Base-by-base conservation (phyloP, 1,140 invertebrate species). In the Temnothorax nylanderi region DNA sequence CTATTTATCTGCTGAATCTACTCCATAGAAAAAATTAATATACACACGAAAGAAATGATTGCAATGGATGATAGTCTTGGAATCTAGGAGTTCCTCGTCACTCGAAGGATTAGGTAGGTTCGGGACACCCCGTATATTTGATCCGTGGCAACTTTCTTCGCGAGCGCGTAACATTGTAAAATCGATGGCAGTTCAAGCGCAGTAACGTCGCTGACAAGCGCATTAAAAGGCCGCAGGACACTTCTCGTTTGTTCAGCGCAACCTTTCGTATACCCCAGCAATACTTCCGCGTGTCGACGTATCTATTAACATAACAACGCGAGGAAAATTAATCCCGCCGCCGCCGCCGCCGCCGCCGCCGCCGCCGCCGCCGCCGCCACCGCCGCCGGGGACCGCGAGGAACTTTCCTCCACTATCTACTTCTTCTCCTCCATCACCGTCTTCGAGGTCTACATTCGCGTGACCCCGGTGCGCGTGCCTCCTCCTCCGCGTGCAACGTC, bases 291-390 rank as follows among this genome's bases (percentile, higher is more conserved):
- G 90, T 92, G 82, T 89, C 92, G 90, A 90, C 90, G 91, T 89
- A 89, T 92, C 92, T 86, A 91, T 93, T 93, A 93, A 93, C 90
- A 89, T 92, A 92, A 92, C 90, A 87, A 93, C 85, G 88, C 87
- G 84, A 80, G 82, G 51, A 85, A 92, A 93, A 91, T 91, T 90
- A 91, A 92, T 92, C 92, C 87, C 82, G 80, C 74, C 65, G 65
- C 87, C 84, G 80, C 74, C 65, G 65, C 87, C 84, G 86, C 72
- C 75, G 75, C 41, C n/a, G n/a, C n/a, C n/a, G n/a, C n/a, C n/a
- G n/a, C n/a, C n/a, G n/a, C n/a, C n/a, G n/a, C n/a, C n/a, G n/a
- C n/a, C n/a, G n/a, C 87, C 82, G 80, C 74, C 65, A 41, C 87
- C 84, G 80, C 74, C 58, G 47, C 32, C 60, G 56, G 41, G 21